Evolutionary conservation across 2,888 invertebrate genomes (phyloP).

Genomic region (Mesodorylaimus sp.): DNA sequence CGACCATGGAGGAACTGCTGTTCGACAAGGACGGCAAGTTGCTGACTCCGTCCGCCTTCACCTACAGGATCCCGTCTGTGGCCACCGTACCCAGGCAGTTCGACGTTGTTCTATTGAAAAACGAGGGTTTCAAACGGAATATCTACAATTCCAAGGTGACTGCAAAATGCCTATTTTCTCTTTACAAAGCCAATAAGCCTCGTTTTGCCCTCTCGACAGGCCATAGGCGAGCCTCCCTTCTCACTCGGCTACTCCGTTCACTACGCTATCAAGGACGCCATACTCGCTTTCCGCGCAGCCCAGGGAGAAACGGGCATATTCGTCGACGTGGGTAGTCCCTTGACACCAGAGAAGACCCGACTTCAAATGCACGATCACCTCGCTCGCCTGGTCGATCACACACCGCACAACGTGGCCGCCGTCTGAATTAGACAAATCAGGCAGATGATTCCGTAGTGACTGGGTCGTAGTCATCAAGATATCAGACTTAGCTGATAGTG

Average conservation of each 20-base stretch:
- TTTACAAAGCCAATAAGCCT: not conserved
- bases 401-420: too few relatives aligned
- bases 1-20: constrained; percentile 66
- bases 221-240: constrained; percentile 19
- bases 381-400: too few relatives aligned
- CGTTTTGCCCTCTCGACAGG: constrained; percentile 8
- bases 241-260: constrained; percentile 13
- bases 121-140: constrained; percentile 63
- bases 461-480: too few relatives aligned
- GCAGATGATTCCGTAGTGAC: too few relatives aligned
- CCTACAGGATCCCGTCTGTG: constrained; percentile 78
- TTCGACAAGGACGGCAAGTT: constrained; percentile 61
- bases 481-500: too few relatives aligned
- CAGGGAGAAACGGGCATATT: not conserved
- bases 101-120: constrained; percentile 71
- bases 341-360: not conserved
- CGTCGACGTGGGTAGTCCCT: not conserved
- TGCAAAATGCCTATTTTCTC: not conserved
- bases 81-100: constrained; percentile 72
- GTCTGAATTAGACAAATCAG: too few relatives aligned
- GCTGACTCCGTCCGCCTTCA: constrained; percentile 66
- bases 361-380: too few relatives aligned
- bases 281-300: not conserved
- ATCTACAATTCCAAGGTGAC: constrained; percentile 78
- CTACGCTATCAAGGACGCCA: not conserved